These are phyloP conservation scores for Crocidura indochinensis DNA, from an alignment of 2,797 vertebrate species.

Conservation along the genomic window DNA sequence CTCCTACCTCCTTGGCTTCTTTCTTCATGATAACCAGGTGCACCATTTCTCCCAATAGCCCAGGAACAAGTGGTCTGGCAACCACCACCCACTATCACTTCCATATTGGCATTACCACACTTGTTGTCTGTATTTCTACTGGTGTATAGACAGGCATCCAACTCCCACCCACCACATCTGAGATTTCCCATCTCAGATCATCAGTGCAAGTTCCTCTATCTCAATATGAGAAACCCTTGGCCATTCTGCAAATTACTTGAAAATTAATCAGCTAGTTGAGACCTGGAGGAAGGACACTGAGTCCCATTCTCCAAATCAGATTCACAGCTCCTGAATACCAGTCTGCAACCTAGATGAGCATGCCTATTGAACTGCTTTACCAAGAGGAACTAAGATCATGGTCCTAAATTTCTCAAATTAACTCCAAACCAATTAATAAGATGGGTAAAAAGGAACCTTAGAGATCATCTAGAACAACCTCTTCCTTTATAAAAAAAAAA, in stretches of 20 bases:
- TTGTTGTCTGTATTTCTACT: not conserved
- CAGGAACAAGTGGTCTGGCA: not conserved
- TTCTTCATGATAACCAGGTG: slow-evolving; percentile 92
- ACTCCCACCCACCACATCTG: no score
- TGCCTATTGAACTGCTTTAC: not conserved
- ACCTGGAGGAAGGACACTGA: accelerated
- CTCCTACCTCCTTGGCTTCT: slow-evolving; percentile 93
- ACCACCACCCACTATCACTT: accelerated
- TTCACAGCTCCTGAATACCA: not conserved
- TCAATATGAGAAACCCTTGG: not conserved
- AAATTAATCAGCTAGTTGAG: not conserved
- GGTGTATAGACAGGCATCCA: no score
- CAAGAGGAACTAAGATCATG: not conserved
- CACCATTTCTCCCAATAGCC: not conserved
- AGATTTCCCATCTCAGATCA: no score
- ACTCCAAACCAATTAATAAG: not conserved
- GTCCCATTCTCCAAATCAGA: not conserved
- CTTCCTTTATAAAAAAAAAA: slow-evolving; percentile 29
- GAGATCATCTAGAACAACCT: not conserved
- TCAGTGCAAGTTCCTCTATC: no score
- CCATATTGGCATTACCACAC: not conserved
- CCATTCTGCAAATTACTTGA: not conserved
- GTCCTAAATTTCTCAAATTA: not conserved
- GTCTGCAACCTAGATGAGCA: not conserved
- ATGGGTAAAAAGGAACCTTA: not conserved